Evolutionary conservation across 2,113 vertebrate species (phyloP), one percentile per base, ranked within the genome.

Genomic region (Catharus bicknelli): DNA sequence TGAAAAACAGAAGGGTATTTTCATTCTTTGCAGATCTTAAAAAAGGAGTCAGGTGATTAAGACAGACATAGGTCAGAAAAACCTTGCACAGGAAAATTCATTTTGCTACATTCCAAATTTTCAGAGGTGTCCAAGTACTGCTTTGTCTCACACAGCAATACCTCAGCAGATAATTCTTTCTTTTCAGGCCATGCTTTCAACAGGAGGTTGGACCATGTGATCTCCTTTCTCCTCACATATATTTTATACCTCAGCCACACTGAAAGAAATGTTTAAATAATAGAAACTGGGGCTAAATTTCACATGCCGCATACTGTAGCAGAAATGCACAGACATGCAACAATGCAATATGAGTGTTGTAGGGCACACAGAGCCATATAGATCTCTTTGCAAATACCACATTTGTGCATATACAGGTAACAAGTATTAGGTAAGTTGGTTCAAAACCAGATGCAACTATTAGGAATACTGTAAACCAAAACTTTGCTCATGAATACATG

Each of bases 281-380:
- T 23, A 47, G 63, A 83, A 83, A 68, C 26, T 48, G 59, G 51
- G 80, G 36, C 45, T 72, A 63, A 72, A 72, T 3, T 16, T 72
- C 40, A 16, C 22, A 64, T 1, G 2, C n/a, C 69, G 42, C 38
- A 25, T 27, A 36, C 11, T 0, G 0, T 15, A 78, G 55, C 69
- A 78, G 16, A 83, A 62, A 75, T 29, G 51, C 27, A 66, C 15
- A 58, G 27, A 48, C 11, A 20, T 45, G 14, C 40, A 69, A 16
- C 38, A 40, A 25, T 29, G 38, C 42, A 53, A 58, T 26, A 5
- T 5, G 6, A 38, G 19, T 20, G 21, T 13, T 25, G 17, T 5
- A 72, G 10, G 26, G 20, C 34, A 89, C 30, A 59, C 13, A 59
- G 51, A 72, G n/a, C 29, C 58, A 48, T 30, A 1, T 7, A 51